Percentiles rank a stretch among this genome's conserved stretches.
Evolutionary conservation across 2,797 vertebrate genomes (phyloP).

Genomic region (Pitangus sulphuratus): DNA sequence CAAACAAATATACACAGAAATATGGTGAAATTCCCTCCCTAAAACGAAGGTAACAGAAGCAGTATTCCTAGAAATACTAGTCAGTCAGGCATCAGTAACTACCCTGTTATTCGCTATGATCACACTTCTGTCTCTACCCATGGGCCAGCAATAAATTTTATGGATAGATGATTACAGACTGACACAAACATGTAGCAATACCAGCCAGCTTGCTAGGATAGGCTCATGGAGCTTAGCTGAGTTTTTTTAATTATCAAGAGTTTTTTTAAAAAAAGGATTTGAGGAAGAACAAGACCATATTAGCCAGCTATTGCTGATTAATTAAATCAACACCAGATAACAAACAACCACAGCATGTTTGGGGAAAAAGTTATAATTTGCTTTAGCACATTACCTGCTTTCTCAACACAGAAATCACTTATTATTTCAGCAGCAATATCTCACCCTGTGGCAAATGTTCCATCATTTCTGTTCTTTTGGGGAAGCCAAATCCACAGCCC

Average conservation of each 20-base stretch:
- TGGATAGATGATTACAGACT: accelerated
- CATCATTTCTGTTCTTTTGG: background rate
- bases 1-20: background rate
- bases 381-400: background rate
- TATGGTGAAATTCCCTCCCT: background rate
- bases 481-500: background rate
- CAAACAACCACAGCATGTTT: background rate
- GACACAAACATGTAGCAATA: background rate
- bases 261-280: background rate
- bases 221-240: background rate
- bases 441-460: background rate
- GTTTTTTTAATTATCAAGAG: background rate
- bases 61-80: conserved; percentile 10
- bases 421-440: background rate
- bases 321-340: background rate
- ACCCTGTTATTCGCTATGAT: background rate
- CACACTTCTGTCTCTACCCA: background rate
- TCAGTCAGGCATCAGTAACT: background rate
- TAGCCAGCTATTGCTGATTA: background rate
- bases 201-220: background rate
- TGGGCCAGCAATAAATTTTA: background rate
- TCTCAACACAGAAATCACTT: background rate
- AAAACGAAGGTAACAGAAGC: background rate
- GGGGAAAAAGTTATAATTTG: background rate
- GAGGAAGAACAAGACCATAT: background rate